Percentiles rank a stretch among this genome's conserved stretches.
These are phyloP conservation scores for Acinonyx jubatus DNA, from an alignment of 2,113 vertebrate species.

Conservation along the genomic window DNA sequence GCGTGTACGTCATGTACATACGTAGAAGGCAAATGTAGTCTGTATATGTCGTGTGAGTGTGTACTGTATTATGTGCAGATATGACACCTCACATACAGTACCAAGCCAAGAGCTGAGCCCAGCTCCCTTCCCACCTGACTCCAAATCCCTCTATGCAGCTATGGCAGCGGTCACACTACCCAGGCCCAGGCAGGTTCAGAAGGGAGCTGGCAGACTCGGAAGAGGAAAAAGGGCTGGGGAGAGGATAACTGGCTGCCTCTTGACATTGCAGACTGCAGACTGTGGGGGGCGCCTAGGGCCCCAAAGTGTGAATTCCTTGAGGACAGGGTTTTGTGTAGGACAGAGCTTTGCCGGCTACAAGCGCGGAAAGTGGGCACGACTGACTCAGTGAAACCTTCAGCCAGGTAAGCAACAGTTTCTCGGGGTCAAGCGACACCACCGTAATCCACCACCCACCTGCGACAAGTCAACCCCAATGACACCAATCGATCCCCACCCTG, in stretches of 20 bases:
- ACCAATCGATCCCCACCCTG: background rate
- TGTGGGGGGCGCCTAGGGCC: accelerated
- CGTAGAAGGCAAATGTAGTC: background rate
- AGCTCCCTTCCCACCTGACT: background rate
- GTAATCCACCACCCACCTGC: background rate
- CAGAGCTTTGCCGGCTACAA: background rate
- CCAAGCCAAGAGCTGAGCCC: background rate
- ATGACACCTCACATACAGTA: background rate
- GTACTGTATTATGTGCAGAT: background rate
- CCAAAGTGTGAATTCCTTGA: background rate
- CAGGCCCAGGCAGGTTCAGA: accelerated
- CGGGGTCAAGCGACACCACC: background rate
- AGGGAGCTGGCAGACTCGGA: too few species aligned
- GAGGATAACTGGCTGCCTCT: too few species aligned
- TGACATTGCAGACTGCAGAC: background rate
- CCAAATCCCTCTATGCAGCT: background rate
- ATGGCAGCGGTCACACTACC: accelerated
- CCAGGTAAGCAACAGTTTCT: background rate
- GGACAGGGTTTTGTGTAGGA: background rate
- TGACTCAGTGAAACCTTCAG: too few species aligned
- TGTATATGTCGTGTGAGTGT: background rate
- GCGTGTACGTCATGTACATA: background rate
- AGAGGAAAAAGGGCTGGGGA: background rate
- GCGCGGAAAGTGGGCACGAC: background rate
- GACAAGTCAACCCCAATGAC: accelerated